A percentile compares a stretch with the other conserved stretches of the same genome.
Conservation (phyloP, 2,888 invertebrate species). For the Amiota mariae region DNA sequence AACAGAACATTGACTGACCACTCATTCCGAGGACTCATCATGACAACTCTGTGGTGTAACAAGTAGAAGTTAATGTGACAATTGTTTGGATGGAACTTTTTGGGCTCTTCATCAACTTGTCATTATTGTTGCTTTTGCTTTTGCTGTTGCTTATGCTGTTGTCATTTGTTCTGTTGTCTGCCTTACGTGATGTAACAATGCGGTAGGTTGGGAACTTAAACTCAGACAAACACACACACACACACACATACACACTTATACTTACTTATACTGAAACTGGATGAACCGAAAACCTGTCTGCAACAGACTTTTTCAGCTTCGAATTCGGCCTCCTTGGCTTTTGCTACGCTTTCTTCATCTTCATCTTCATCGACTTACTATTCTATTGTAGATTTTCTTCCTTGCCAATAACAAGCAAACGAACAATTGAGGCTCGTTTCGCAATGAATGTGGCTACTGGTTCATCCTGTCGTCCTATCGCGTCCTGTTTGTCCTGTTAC, state of each 20-base stretch:
- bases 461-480: neutral
- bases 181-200: conserved; percentile 62
- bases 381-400: no score
- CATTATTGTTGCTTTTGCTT: conserved; percentile 16
- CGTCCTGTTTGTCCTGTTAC: conserved; percentile 9
- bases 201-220: conserved; percentile 58
- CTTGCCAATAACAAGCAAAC: no score
- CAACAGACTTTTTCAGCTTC: conserved; percentile 1
- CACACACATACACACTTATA: neutral
- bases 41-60: no score
- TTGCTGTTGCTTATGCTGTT: conserved; percentile 16
- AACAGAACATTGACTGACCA: no score
- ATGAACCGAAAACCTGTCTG: conserved; percentile 18
- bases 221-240: neutral
- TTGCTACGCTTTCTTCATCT: no score
- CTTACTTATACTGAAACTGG: no score
- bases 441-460: neutral
- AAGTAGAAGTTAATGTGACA: conserved; percentile 40
- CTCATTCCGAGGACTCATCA: no score
- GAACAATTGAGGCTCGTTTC: neutral
- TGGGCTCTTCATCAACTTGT: neutral
- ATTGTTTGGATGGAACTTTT: neutral
- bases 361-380: no score
- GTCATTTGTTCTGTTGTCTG: conserved; percentile 39
- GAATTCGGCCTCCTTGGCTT: no score